These are phyloP conservation scores for Pristis pectinata DNA, from an alignment of 2,797 vertebrate genomes.

Conservation along the genomic window DNA sequence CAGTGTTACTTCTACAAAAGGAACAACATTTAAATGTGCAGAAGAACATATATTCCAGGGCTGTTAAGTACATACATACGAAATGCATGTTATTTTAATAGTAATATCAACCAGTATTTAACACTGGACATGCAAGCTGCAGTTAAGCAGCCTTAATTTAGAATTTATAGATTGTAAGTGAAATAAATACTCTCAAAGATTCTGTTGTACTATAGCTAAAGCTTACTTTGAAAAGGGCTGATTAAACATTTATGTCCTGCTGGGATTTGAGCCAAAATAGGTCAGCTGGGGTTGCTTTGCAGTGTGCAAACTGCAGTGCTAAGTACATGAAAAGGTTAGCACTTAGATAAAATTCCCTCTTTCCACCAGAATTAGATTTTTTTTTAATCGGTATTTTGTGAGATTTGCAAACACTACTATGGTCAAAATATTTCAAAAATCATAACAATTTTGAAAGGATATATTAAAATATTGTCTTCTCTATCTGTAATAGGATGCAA, in stretches of 20 bases:
- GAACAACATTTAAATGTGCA: not conserved
- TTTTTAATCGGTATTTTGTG: not conserved
- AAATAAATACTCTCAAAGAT: not conserved
- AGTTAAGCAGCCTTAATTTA: not conserved
- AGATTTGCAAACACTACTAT: not conserved
- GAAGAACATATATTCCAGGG: not conserved
- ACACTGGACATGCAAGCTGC: not conserved
- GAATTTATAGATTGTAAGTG: not conserved
- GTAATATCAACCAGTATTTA: not conserved
- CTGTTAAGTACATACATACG: not conserved
- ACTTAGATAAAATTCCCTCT: not conserved
- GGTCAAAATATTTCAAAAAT: not conserved
- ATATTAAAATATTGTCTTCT: not conserved
- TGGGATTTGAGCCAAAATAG: not conserved
- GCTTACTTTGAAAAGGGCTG: not conserved
- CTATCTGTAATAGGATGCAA: not conserved
- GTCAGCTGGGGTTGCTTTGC: not conserved
- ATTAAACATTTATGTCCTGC: slow-evolving; percentile 6
- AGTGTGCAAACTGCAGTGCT: not conserved
- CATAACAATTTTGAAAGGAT: not conserved
- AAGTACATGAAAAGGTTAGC: not conserved
- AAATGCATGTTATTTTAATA: not conserved
- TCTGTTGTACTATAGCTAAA: not conserved
- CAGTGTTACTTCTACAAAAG: not conserved
- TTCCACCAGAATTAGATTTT: not conserved